phyloP scores from a whole-genome alignment of 2,797 vertebrate species.

The Galagoides demidoff region DNA sequence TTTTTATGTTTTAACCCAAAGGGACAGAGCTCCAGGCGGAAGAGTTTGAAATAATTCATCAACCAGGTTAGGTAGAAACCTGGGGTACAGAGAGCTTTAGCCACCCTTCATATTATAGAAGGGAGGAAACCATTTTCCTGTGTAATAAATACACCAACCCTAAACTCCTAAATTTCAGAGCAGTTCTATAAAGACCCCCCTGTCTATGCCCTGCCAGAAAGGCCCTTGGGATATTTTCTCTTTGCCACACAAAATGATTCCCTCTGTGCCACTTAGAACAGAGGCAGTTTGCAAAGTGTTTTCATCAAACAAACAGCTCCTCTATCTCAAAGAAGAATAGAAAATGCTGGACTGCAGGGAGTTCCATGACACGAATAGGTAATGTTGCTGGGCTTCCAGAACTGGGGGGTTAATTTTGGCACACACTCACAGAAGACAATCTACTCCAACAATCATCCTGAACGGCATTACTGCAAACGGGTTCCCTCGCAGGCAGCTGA shows the following conservation, averaged over 20 bases:
- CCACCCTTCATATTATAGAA: neutral
- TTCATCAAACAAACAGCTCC: neutral
- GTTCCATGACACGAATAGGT: neutral
- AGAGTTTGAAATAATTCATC: neutral
- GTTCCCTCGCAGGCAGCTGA: neutral
- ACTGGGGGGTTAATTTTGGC: conserved; percentile 10
- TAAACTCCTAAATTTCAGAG: neutral
- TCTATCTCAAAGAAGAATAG: neutral
- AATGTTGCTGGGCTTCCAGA: neutral
- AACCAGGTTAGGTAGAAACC: neutral
- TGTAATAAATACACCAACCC: neutral
- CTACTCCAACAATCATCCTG: conserved; percentile 22
- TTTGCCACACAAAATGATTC: neutral
- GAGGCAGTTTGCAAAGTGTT: neutral
- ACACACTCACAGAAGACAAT: neutral
- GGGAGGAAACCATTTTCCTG: neutral
- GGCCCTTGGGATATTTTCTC: neutral
- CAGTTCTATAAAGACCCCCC: neutral
- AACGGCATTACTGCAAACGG: neutral
- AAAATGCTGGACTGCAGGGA: neutral
- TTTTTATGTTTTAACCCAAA: conserved; percentile 6
- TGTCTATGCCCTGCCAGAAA: neutral
- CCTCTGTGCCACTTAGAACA: neutral
- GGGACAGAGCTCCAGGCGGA: neutral
- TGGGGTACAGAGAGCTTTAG: neutral